These are phyloP conservation scores for Latrodectus geometricus DNA, from an alignment of 1,140 invertebrate genomes.

Conservation along the genomic window DNA sequence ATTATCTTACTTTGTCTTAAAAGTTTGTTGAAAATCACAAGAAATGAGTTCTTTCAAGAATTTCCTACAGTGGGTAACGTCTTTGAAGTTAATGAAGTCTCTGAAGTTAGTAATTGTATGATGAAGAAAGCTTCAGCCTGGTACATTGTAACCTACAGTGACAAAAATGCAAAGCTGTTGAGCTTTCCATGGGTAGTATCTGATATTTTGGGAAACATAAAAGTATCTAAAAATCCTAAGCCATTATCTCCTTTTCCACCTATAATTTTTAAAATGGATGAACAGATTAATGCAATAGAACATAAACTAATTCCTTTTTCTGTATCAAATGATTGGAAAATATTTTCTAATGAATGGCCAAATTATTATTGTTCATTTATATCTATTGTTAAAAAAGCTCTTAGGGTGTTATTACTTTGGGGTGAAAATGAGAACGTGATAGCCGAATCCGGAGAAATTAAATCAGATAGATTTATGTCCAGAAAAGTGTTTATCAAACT, in stretches of 20 bases:
- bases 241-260: background rate
- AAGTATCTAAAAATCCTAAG: background rate
- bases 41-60: slow-evolving; percentile 48
- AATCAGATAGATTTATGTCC: background rate
- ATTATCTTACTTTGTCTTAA: slow-evolving; percentile 24
- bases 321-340: background rate
- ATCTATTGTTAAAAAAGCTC: slow-evolving; percentile 10
- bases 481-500: slow-evolving; percentile 8
- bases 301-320: background rate
- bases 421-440: slow-evolving; percentile 20
- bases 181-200: slow-evolving; percentile 59
- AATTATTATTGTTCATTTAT: background rate
- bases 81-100: background rate
- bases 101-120: background rate
- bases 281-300: slow-evolving; percentile 5
- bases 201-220: slow-evolving; percentile 37
- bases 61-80: background rate
- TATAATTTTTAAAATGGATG: slow-evolving; percentile 29
- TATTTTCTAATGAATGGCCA: background rate
- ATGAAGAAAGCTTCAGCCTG: slow-evolving; percentile 56
- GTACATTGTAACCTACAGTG: slow-evolving; percentile 50
- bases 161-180: slow-evolving; percentile 10
- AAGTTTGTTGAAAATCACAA: slow-evolving; percentile 14
- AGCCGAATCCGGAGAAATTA: background rate
- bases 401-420: slow-evolving; percentile 35